phyloP scores from a whole-genome alignment of 2,113 vertebrate genomes.

The Pelecanus crispus region DNA sequence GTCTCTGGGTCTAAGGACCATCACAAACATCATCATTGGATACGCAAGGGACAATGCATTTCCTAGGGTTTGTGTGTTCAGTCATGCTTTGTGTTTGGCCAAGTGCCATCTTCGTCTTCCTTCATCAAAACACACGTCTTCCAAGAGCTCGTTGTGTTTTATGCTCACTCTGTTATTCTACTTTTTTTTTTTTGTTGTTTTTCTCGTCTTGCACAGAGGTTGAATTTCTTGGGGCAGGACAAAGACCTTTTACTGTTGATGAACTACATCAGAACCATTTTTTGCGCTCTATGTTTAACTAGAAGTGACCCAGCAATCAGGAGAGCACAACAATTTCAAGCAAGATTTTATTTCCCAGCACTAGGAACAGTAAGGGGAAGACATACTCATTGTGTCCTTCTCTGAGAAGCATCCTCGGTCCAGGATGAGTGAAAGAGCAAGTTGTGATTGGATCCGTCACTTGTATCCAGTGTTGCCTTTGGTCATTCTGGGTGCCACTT shows the following conservation, averaged over 20 bases:
- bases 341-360: background rate
- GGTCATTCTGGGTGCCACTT: background rate
- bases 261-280: background rate
- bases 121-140: background rate
- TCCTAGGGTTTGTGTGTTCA: background rate
- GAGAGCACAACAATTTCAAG: background rate
- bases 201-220: background rate
- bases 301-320: background rate
- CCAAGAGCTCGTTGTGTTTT: background rate
- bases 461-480: background rate
- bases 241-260: background rate
- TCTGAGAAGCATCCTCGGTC: fast-evolving
- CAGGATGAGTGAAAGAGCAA: background rate
- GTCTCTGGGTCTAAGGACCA: background rate
- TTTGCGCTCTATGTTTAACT: background rate
- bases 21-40: background rate
- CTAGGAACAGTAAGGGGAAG: background rate
- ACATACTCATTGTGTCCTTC: background rate
- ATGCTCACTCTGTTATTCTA: background rate
- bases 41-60: background rate
- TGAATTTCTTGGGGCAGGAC: background rate
- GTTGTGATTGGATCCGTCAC: background rate
- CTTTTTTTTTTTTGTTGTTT: background rate
- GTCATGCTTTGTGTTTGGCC: background rate
- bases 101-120: background rate